Evolutionary conservation across 2,888 invertebrate genomes (phyloP), one percentile per base, ranked within the genome.

Genomic region (Cantharis nigra): DNA sequence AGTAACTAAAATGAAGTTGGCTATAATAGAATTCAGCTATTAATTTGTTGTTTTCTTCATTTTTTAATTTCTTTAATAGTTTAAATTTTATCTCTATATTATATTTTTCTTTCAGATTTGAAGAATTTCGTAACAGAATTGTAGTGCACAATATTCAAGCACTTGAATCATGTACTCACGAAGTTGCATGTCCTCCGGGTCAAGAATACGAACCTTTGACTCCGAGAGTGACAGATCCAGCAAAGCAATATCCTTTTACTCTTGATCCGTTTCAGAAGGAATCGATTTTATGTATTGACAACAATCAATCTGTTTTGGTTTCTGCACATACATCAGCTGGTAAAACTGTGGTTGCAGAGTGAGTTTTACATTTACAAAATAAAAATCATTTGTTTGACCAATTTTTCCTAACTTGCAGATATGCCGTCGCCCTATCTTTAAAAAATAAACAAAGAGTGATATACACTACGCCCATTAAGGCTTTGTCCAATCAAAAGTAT

Each of bases 291-390:
- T 99, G 99, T 87, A 95, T 99, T 83, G 98, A 99, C 86, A 99
- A 99, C 88, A 94, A 97, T 86, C 98, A 99, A 87, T 98, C 98
- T 10, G 99, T 99, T 5, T 91, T 99, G 65, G 99, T 99, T 0
- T 99, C 99, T 2, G 99, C 99, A 9, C 99, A 99, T 87, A 99
- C 99, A 0, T 99, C 99, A 3, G 99, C 99, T 69, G 99, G 99
- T 72, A 99, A 99, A 92, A 99, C 99, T 75, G 99, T 99, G 3
- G 98, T 98, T 9, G 99, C 99, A 4, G 98, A 99, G 95, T 98
- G 91, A 92, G 95, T 91, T 16, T 33, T 30, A 65, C 23, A 1
- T 7, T 67, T 10, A 2, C 9, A n/a, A 23, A 11, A 67, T n/a
- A 1, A 64, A 70, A 23, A 28, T 1, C 1, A 28, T 70, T n/a